phyloP scores from a whole-genome alignment of 2,888 invertebrate species.

The Portevinia maculata region DNA sequence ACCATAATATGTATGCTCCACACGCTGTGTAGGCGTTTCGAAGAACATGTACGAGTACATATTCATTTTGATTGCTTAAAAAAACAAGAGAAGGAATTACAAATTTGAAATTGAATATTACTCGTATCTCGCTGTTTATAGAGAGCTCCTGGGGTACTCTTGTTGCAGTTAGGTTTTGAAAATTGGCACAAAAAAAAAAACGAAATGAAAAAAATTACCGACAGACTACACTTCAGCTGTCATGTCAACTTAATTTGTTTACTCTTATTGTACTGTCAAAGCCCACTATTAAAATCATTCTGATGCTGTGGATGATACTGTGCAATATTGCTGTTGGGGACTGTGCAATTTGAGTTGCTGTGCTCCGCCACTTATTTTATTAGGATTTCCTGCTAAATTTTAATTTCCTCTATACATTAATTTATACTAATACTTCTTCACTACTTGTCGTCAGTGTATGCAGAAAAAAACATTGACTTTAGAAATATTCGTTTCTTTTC shows the following conservation, averaged over 20 bases:
- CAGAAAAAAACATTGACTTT: constrained; percentile 9
- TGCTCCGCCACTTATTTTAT: constrained; percentile 63
- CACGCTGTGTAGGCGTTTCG: constrained; percentile 20
- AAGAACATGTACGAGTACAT: constrained; percentile 10
- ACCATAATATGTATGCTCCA: background rate
- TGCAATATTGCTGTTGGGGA: constrained; percentile 60
- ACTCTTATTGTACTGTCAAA: constrained; percentile 26
- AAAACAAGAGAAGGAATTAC: constrained; percentile 14
- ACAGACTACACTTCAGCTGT: constrained; percentile 47
- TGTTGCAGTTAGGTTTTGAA: constrained; percentile 24
- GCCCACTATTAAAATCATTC: constrained; percentile 30
- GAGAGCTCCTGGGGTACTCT: constrained; percentile 24
- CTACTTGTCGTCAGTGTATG: constrained; percentile 3
- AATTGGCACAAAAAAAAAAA: no score
- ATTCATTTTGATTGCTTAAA: constrained; percentile 23
- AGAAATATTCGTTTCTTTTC: constrained; percentile 11
- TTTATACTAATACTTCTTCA: constrained; percentile 10
- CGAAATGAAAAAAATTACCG: constrained; percentile 26
- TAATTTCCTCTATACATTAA: constrained; percentile 66
- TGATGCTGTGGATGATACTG: constrained; percentile 43
- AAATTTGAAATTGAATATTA: constrained; percentile 42
- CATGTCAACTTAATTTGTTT: constrained; percentile 70
- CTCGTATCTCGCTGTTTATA: background rate
- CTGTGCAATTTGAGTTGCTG: constrained; percentile 61
- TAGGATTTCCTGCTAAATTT: constrained; percentile 74